Conservation (phyloP, 1,140 invertebrate species). For the Cydia fagiglandana region DNA sequence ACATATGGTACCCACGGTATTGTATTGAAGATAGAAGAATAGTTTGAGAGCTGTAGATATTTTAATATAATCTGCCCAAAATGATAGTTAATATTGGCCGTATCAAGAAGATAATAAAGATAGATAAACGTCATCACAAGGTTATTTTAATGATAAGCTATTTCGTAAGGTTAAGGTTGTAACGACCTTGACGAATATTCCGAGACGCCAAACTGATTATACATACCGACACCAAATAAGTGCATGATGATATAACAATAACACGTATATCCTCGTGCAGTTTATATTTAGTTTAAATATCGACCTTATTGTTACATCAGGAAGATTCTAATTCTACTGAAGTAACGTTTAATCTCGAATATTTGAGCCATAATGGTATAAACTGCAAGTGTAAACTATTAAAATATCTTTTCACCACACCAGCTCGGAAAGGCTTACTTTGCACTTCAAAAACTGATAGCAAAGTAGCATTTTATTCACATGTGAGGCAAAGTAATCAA, state of each 20-base stretch:
- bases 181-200: slow-evolving; percentile 14
- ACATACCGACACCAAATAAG: not conserved
- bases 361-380: no score
- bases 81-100: not conserved
- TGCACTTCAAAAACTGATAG: no score
- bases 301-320: not conserved
- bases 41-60: no score
- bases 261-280: not conserved
- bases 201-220: slow-evolving; percentile 7
- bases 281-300: not conserved
- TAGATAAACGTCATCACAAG: slow-evolving; percentile 10
- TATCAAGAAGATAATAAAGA: not conserved
- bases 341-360: no score
- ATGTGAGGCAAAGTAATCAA: no score
- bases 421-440: no score
- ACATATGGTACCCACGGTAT: no score
- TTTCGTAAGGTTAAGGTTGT: not conserved
- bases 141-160: slow-evolving; percentile 15
- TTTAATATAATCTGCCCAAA: not conserved
- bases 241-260: not conserved
- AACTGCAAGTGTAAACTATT: no score
- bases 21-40: no score
- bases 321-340: not conserved
- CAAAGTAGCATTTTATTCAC: no score
- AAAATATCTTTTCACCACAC: no score